Base-by-base conservation (phyloP, 2,797 vertebrate genomes). In the Acridotheres tristis region DNA sequence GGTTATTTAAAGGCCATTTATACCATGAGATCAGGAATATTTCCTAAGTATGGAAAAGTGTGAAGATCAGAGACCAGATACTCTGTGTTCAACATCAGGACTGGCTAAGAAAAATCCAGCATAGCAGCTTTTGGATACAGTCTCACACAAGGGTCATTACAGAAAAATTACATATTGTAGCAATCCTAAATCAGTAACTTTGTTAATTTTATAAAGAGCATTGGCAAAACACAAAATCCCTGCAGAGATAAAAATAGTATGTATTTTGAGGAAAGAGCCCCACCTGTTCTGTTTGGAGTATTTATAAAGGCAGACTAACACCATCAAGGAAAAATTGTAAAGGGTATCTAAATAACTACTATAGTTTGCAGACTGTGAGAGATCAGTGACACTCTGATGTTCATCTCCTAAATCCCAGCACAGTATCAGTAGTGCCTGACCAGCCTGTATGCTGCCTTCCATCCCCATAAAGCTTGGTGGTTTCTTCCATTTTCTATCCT, bases 351-450 rank as follows among this genome's bases (percentile, higher is more conserved):
- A 71, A 51, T n/a, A 26, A 34, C 61, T 83, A 23, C 19, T 21
- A 7, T 38, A 34, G 21, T 50, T 69, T 6, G 16, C 32, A 89
- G 47, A 30, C 34, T 26, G 30, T 0, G 1, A 38, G 51, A 71
- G 53, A 14, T 45, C 40, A 12, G 36, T 23, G 57, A 27, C 11
- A 20, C 40, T 27, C 13, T 47, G 21, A 48, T 10, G 7, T 21
- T 59, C 78, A 53, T 23, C 36, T 54, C 1, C 34, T 8, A 40
- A 68, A 47, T 1, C 22, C 34, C 72, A 86, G 38, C 29, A 45
- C 0, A 36, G 27, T 3, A 5, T 1, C n/a, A 38, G 48, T 1
- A 26, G 18, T 7, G 10, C 36, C 30, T 26, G 30, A 51, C 36
- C 48, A 79, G 36, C 43, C 59, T 53, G 9, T 7, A 29, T 14